phyloP scores from a whole-genome alignment of 1,140 invertebrate species.

The Drosophila punjabiensis region DNA sequence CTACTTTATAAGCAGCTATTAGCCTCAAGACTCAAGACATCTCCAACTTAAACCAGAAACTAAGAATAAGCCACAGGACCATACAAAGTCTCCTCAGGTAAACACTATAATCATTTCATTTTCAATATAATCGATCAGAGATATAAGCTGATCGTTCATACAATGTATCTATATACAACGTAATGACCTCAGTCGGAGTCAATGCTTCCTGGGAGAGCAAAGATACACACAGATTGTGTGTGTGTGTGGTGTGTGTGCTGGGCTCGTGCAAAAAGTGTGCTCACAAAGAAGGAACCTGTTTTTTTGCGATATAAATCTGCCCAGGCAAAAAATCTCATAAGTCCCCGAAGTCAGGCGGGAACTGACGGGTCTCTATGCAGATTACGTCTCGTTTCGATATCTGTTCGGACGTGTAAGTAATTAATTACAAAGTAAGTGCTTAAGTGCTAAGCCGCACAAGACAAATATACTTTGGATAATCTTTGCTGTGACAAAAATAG shows the following conservation, averaged over 20 bases:
- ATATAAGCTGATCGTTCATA: conserved; percentile 23
- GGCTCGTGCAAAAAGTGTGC: conserved; percentile 2
- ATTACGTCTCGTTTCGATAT: conserved; percentile 44
- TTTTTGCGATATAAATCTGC: conserved; percentile 21
- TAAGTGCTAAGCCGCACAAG: conserved; percentile 25
- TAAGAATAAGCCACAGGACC: not conserved
- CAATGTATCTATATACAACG: conserved; percentile 16
- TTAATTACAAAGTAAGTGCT: conserved; percentile 47
- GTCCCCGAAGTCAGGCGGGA: conserved; percentile 4
- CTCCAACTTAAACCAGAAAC: not conserved
- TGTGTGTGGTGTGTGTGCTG: too few species aligned
- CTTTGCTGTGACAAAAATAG: conserved; percentile 41
- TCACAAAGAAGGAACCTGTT: conserved; percentile 50
- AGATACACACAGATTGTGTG: not conserved
- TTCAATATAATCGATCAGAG: conserved; percentile 29
- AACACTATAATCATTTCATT: conserved; percentile 16
- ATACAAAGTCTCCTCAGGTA: not conserved
- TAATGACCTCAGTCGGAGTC: conserved; percentile 38
- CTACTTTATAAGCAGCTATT: not conserved
- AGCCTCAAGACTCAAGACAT: not conserved
- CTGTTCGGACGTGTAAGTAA: conserved; percentile 40
- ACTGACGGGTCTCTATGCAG: conserved; percentile 38
- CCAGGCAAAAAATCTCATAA: conserved; percentile 16
- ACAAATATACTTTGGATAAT: conserved; percentile 30
- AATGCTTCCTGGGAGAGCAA: conserved; percentile 44